phyloP scores from a whole-genome alignment of 1,140 invertebrate genomes.

The Drosophila ambigua region DNA sequence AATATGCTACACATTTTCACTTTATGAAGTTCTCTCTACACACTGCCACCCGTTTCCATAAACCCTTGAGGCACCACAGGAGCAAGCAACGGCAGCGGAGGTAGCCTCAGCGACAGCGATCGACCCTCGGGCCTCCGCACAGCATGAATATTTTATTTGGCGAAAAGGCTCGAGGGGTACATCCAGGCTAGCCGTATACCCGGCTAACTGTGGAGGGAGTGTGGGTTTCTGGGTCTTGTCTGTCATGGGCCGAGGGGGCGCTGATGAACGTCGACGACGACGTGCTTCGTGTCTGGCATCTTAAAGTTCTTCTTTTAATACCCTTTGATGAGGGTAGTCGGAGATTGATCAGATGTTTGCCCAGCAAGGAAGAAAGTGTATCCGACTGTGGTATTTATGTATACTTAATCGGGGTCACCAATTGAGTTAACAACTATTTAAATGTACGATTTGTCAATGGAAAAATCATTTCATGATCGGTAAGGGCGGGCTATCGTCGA shows the following conservation, averaged over 20 bases:
- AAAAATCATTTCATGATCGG: too few relatives aligned
- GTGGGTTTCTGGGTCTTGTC: slow-evolving; percentile 34
- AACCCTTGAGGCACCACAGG: slow-evolving; percentile 30
- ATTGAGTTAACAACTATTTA: too few relatives aligned
- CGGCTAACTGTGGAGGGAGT: slow-evolving; percentile 1
- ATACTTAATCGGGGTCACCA: too few relatives aligned
- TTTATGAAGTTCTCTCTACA: slow-evolving; percentile 63
- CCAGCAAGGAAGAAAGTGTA: too few relatives aligned
- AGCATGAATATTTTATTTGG: slow-evolving; percentile 75
- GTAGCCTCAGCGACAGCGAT: slow-evolving; percentile 31
- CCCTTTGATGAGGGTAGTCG: background rate
- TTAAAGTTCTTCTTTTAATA: slow-evolving; percentile 51
- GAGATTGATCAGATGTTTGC: background rate
- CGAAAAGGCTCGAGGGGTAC: slow-evolving; percentile 51
- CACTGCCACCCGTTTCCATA: background rate
- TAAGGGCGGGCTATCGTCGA: too few relatives aligned
- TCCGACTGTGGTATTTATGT: too few relatives aligned
- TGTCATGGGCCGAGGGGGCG: slow-evolving; percentile 56
- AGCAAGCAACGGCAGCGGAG: slow-evolving; percentile 43
- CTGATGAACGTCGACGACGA: slow-evolving; percentile 66
- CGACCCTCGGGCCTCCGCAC: slow-evolving; percentile 55
- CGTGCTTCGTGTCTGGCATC: slow-evolving; percentile 74
- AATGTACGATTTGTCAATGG: too few relatives aligned
- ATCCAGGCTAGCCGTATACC: slow-evolving; percentile 16
- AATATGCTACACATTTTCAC: slow-evolving; percentile 76